A percentile compares a stretch with the other conserved stretches of the same genome.
Evolutionary conservation across 2,113 vertebrate genomes (phyloP).

Genomic region (Kryptolebias marmoratus): DNA sequence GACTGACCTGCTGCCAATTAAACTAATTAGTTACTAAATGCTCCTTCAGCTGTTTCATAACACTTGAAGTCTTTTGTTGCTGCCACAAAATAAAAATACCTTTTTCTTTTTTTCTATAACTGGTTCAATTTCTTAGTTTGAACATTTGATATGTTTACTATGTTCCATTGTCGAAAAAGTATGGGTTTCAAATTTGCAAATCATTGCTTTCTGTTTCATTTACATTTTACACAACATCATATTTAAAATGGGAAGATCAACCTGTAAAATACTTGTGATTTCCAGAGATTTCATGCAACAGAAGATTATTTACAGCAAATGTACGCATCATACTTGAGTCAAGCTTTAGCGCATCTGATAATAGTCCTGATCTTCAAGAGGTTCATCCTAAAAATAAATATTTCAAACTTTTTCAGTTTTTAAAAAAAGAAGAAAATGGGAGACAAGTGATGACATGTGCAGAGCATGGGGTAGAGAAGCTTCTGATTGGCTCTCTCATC

Average conservation of each 20-base stretch:
- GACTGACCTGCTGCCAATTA: too few species aligned
- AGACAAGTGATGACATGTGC: constrained; percentile 58
- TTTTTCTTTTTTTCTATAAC: too few species aligned
- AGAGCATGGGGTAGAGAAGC: constrained; percentile 22
- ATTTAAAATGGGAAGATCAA: background rate
- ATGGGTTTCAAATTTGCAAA: too few species aligned
- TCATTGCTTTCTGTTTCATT: too few species aligned
- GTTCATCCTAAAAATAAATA: constrained; percentile 29
- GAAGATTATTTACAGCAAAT: background rate
- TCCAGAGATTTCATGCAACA: constrained; percentile 29
- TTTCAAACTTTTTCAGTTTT: constrained; percentile 30
- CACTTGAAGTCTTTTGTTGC: too few species aligned
- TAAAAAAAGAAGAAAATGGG: background rate
- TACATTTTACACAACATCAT: too few species aligned
- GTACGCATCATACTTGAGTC: constrained; percentile 23
- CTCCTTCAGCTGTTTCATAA: too few species aligned
- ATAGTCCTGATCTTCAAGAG: constrained; percentile 25
- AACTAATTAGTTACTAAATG: too few species aligned
- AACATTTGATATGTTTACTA: too few species aligned
- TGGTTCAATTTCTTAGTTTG: too few species aligned
- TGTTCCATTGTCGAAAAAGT: too few species aligned
- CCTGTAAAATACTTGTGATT: constrained; percentile 33
- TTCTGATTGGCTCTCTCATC: constrained; percentile 41
- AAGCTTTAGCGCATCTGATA: constrained; percentile 47
- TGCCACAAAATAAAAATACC: too few species aligned